These are phyloP conservation scores for Clarias platycephalus DNA, from an alignment of 2,797 vertebrate genomes.

Conservation along the genomic window DNA sequence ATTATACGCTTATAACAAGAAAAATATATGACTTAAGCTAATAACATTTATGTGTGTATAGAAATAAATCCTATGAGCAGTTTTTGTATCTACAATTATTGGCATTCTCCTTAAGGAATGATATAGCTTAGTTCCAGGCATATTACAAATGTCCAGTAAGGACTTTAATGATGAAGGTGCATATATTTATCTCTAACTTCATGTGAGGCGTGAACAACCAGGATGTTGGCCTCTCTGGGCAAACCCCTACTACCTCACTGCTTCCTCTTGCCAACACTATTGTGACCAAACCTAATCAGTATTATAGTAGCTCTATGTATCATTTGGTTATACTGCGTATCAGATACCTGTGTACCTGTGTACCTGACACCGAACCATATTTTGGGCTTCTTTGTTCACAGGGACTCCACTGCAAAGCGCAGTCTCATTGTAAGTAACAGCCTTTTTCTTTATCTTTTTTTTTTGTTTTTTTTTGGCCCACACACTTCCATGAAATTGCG, in stretches of 20 bases:
- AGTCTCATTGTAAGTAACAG: constrained; percentile 64
- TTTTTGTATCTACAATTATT: not conserved
- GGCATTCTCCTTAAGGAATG: not conserved
- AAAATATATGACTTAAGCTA: not conserved
- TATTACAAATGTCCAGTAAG: constrained; percentile 6
- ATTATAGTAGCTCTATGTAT: not conserved
- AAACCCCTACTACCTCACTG: constrained; percentile 40
- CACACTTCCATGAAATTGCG: not conserved
- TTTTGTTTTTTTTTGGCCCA: not conserved
- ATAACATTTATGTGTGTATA: not conserved
- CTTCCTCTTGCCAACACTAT: constrained; percentile 40
- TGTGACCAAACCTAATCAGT: constrained; percentile 11
- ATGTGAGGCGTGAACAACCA: constrained; percentile 36
- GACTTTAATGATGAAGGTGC: constrained; percentile 22
- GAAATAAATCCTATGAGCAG: not conserved
- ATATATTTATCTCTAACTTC: not conserved
- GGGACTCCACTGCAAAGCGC: constrained; percentile 71
- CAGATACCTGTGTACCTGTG: no score
- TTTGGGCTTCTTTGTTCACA: constrained; percentile 49
- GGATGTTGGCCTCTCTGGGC: constrained; percentile 43
- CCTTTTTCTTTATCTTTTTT: not conserved
- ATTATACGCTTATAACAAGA: not conserved
- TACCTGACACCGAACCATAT: not conserved
- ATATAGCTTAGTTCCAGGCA: not conserved
- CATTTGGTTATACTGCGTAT: not conserved